phyloP scores from a whole-genome alignment of 2,797 vertebrate genomes.

The Liparis tanakae region DNA sequence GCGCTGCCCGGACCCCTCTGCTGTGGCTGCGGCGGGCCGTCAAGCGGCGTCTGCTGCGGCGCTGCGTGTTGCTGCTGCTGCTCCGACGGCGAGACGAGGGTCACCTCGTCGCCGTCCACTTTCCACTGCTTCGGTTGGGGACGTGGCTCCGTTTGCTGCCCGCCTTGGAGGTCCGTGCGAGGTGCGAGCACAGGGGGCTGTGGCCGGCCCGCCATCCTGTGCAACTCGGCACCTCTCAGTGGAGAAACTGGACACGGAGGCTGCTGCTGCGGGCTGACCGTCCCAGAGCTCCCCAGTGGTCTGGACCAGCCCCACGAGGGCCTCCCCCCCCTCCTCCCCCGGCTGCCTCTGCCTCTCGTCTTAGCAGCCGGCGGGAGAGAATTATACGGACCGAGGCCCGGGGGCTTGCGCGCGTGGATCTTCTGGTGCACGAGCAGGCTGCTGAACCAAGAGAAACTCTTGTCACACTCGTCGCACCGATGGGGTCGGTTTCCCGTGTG shows the following conservation, averaged over 20 bases:
- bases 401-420: conserved; percentile 83
- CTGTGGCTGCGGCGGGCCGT: conserved; percentile 44
- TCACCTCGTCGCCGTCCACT: conserved; percentile 72
- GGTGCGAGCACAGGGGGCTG: conserved; percentile 57
- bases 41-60: conserved; percentile 41
- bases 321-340: conserved; percentile 71
- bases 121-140: conserved; percentile 75
- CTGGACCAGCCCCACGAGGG: conserved; percentile 63
- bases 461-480: conserved; percentile 84
- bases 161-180: conserved; percentile 56
- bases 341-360: conserved; percentile 61
- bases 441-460: conserved; percentile 86
- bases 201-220: conserved; percentile 50
- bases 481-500: conserved; percentile 87
- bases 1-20: conserved; percentile 65
- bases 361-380: conserved; percentile 49
- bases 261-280: conserved; percentile 47
- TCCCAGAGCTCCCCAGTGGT: conserved; percentile 53
- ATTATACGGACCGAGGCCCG: conserved; percentile 64
- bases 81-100: conserved; percentile 62
- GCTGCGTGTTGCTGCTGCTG: conserved; percentile 26
- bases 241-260: conserved; percentile 51
- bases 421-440: conserved; percentile 86
- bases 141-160: conserved; percentile 58
- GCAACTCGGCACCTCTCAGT: conserved; percentile 62